A percentile compares a stretch with the other conserved stretches of the same genome.
These are phyloP conservation scores for Apis dorsata DNA, from an alignment of 1,140 invertebrate species.

Conservation along the genomic window DNA sequence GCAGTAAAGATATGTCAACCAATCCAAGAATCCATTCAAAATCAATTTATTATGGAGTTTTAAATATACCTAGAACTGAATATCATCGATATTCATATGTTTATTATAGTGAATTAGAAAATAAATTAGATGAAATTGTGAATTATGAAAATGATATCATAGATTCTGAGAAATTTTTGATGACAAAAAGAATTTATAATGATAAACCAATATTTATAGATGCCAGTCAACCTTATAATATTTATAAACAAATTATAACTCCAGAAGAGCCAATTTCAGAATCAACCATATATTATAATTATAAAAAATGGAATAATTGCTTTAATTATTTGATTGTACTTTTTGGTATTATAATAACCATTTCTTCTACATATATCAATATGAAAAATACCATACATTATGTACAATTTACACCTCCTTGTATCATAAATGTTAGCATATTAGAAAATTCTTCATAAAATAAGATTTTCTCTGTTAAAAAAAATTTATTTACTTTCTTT, in stretches of 20 bases:
- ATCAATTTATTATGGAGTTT: conserved; percentile 60
- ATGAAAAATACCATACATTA: conserved; percentile 81
- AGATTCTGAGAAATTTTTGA: conserved; percentile 35
- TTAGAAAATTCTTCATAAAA: conserved; percentile 15
- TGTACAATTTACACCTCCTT: conserved; percentile 83
- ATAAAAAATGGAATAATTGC: conserved; percentile 68
- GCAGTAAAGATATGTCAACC: conserved; percentile 42
- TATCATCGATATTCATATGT: conserved; percentile 68
- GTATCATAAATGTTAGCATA: conserved; percentile 81
- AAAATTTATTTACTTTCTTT: not conserved
- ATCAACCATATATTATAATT: not conserved
- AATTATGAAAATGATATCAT: not conserved
- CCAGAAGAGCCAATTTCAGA: not conserved
- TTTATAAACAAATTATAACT: not conserved
- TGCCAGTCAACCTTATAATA: conserved; percentile 39
- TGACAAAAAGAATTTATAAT: conserved; percentile 42
- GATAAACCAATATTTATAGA: conserved; percentile 53
- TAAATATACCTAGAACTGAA: conserved; percentile 29
- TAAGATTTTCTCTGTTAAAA: not conserved
- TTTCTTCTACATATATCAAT: conserved; percentile 83
- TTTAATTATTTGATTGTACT: conserved; percentile 80
- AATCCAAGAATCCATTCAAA: conserved; percentile 73
- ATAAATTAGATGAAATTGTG: conserved; percentile 43
- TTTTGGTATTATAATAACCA: conserved; percentile 81
- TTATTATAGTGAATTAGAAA: conserved; percentile 69